A percentile compares a stretch with the other conserved stretches of the same genome.
These are phyloP conservation scores for Siniperca undulata DNA, from an alignment of 2,797 vertebrate genomes.

Conservation along the genomic window DNA sequence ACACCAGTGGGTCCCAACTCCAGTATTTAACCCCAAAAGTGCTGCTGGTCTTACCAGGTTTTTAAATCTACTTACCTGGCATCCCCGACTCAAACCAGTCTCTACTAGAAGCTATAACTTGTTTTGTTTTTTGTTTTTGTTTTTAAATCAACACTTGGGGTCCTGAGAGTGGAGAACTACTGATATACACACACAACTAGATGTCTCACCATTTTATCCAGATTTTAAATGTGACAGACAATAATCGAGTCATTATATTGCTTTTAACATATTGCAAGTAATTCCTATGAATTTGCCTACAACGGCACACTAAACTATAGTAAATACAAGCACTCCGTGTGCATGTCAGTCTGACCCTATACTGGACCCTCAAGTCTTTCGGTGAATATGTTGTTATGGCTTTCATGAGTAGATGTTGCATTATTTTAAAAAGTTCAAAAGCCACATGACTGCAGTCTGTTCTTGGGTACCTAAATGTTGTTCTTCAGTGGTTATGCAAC, in stretches of 20 bases:
- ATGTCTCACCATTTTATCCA: constrained; percentile 62
- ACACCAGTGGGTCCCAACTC: constrained; percentile 59
- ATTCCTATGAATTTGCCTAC: constrained; percentile 79
- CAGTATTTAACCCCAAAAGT: constrained; percentile 34
- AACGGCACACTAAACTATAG: constrained; percentile 72
- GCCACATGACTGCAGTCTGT: constrained; percentile 65
- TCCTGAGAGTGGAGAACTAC: constrained; percentile 64
- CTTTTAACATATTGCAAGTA: constrained; percentile 84
- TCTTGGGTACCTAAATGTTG: constrained; percentile 49
- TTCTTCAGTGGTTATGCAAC: constrained; percentile 68
- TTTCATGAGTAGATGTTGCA: constrained; percentile 75
- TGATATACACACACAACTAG: constrained; percentile 50
- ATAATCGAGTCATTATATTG: constrained; percentile 76
- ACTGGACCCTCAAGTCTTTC: constrained; percentile 66
- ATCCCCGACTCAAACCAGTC: constrained; percentile 20
- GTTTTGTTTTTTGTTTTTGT: no score
- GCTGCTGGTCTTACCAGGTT: constrained; percentile 3
- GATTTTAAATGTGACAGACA: constrained; percentile 73
- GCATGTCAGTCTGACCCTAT: constrained; percentile 59
- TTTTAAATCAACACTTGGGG: constrained; percentile 47
- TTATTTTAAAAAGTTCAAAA: constrained; percentile 68
- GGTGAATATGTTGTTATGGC: constrained; percentile 75
- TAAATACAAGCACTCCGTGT: constrained; percentile 75
- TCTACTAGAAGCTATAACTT: constrained; percentile 1
- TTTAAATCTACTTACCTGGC: constrained; percentile 13